Evolutionary conservation across 2,888 invertebrate genomes (phyloP).

Genomic region (Tetragonisca angustula): DNA sequence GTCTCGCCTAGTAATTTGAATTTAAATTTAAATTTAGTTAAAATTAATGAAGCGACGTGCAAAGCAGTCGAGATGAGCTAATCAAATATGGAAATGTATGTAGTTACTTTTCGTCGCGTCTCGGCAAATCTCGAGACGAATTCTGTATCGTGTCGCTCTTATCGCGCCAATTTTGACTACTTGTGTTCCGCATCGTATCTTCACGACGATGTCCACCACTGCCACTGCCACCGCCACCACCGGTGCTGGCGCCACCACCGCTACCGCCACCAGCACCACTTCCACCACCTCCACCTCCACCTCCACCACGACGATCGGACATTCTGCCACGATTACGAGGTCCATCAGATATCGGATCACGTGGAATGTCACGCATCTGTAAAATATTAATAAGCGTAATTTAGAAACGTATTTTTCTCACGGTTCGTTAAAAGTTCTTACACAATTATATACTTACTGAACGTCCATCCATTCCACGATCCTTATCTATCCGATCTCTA

Average conservation of each 20-base stretch:
- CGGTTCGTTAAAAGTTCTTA: neutral
- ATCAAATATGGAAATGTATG: neutral
- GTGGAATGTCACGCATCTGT: conserved; percentile 59
- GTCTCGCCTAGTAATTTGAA: conserved; percentile 71
- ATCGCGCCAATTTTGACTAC: conserved; percentile 68
- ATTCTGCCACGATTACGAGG: conserved; percentile 65
- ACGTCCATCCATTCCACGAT: conserved; percentile 63
- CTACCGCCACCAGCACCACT: neutral
- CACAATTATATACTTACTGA: conserved; percentile 44
- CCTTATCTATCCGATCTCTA: conserved; percentile 57
- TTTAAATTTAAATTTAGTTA: too few species aligned
- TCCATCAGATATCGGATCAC: conserved; percentile 65
- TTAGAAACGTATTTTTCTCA: neutral
- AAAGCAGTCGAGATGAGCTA: too few species aligned
- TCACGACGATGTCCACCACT: conserved; percentile 79
- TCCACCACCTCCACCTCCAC: neutral
- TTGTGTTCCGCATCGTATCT: conserved; percentile 72
- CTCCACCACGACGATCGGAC: conserved; percentile 72
- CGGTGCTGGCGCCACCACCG: conserved; percentile 28
- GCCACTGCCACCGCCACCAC: neutral
- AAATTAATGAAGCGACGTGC: too few species aligned
- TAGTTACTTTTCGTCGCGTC: conserved; percentile 64
- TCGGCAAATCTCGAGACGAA: conserved; percentile 54
- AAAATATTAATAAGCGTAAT: neutral
- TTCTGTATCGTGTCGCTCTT: conserved; percentile 59